Base-by-base conservation (phyloP, 2,113 vertebrate species). In the Uria lomvia region DNA sequence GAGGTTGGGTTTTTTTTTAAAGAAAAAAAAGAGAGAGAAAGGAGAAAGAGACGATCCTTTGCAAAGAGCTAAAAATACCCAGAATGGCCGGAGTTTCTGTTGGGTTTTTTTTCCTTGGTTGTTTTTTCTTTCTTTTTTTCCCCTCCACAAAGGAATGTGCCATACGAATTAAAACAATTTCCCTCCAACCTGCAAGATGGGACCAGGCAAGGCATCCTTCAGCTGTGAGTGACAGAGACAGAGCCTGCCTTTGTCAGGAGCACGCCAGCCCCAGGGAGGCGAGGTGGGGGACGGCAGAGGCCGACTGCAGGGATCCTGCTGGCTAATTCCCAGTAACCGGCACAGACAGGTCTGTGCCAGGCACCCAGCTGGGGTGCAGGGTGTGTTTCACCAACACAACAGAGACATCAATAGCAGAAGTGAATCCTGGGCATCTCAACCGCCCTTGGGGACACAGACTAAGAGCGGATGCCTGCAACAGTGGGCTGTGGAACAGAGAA, bases 51-150 rank as follows among this genome's bases (percentile, higher is more conserved):
- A 90, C 88, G 58, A 83, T 74, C 81, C 80, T 97, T 96, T 19
- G 17, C 68, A 92, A 92, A 60, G 70, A 97, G 73, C 88, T 96
- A 96, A 97, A 98, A 97, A 95, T 94, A 96, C 26, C 24, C 16
- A 42, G 26, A 76, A 87, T 47, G 73, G 74, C 55, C 86, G 68
- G 92, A 65, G 83, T 40, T 91, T 58, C 63, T 77, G 30, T 5
- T 18, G 19, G 5, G 7, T 53, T 38, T 43, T 56, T 43, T 62
- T 17, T 6, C 8, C 12, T 40, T 40, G 40, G 40, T 58, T 20
- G 43, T 1, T 22, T 32, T 12, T 10, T n/a, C 45, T 19, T 42
- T 24, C 15, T 9, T 6, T 11, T 29, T 21, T 21, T 20, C 13
- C 10, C 43, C 24, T 15, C 75, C 12, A 8, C 63, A 88, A 94